phyloP scores from a whole-genome alignment of 2,888 invertebrate genomes.

The Ferdinandea cuprea region DNA sequence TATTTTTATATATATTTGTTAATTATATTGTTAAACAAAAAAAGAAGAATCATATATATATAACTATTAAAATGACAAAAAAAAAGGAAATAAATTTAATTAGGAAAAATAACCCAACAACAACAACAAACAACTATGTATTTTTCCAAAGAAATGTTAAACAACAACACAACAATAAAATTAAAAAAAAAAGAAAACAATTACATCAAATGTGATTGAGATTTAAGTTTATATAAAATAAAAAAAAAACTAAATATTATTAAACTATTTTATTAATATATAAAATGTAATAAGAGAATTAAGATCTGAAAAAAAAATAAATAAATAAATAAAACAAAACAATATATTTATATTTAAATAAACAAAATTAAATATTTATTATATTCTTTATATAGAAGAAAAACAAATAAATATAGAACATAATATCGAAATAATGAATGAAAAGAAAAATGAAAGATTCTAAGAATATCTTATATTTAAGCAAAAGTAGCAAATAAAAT shows the following conservation, averaged over 20 bases:
- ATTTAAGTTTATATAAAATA: constrained; percentile 52
- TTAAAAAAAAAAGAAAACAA: constrained; percentile 16
- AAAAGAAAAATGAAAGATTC: constrained; percentile 34
- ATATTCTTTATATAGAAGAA: constrained; percentile 71
- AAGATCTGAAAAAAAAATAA: constrained; percentile 73
- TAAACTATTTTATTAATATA: constrained; percentile 74
- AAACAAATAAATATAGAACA: constrained; percentile 39
- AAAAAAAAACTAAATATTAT: constrained; percentile 62
- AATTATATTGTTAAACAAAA: constrained; percentile 77
- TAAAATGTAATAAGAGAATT: constrained; percentile 74
- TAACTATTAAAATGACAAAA: constrained; percentile 69
- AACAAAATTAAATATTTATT: constrained; percentile 73
- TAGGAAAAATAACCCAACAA: constrained; percentile 65
- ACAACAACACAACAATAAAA: constrained; percentile 47
- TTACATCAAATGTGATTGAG: constrained; percentile 68
- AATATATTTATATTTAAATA: constrained; percentile 71
- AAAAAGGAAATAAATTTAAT: constrained; percentile 48
- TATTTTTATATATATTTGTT: constrained; percentile 79
- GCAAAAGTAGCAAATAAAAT: constrained; percentile 50
- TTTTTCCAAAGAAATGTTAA: constrained; percentile 67
- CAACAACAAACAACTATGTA: constrained; percentile 50
- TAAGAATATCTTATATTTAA: constrained; percentile 65
- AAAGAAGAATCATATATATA: constrained; percentile 72
- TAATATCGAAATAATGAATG: constrained; percentile 38
- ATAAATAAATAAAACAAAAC: constrained; percentile 28